Base-by-base conservation (phyloP, 2,888 invertebrate genomes). In the Bugula neritina region DNA sequence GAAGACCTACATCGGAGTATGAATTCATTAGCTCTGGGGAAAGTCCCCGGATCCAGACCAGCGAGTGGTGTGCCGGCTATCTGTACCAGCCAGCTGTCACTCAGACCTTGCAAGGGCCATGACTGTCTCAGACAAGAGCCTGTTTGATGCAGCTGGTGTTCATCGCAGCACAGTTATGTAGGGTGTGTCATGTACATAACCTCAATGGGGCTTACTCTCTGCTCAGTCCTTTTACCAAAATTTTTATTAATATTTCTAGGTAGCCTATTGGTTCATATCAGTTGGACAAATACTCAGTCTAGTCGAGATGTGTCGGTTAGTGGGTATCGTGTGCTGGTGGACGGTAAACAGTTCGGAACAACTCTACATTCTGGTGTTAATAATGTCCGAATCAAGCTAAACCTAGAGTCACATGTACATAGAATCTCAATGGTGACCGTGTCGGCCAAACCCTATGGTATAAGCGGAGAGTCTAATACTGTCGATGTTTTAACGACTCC, bases 331-430 rank as follows among this genome's bases (percentile, higher is more conserved):
- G 80, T 84, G 13, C 77, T 84, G 71, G 81, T 84, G 35, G 83
- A 84, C 76, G 82, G 83, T n/a, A 83, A 83, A 75, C 83, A 83
- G 75, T 84, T 83, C 73, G 84, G 84, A 5, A 80, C 78, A 72
- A 77, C 80, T 23, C 78, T 84, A 75, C 80, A 80, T 74, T 76
- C 80, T 29, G 80, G 80, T n/a, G 78, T 81, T 27, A 80, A 78
- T 71, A 83, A 79, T 70, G 70, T 70, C 29, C 21, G 27, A 43
- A 54, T 75, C 1, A 76, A 84, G 83, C 78, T 84, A 63, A 79
- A 80, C 21, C 77, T 82, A 71, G 81, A 81, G 52, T 77, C 80
- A 72, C 77, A 79, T 10, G 77, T 77, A 71, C 82, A 84, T 75
- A 76, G 77, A 31, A 74, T 84, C 72, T 80, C 78, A 29, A 81